Evolutionary conservation across 2,797 vertebrate species (phyloP).

Genomic region (Chelonia mydas): DNA sequence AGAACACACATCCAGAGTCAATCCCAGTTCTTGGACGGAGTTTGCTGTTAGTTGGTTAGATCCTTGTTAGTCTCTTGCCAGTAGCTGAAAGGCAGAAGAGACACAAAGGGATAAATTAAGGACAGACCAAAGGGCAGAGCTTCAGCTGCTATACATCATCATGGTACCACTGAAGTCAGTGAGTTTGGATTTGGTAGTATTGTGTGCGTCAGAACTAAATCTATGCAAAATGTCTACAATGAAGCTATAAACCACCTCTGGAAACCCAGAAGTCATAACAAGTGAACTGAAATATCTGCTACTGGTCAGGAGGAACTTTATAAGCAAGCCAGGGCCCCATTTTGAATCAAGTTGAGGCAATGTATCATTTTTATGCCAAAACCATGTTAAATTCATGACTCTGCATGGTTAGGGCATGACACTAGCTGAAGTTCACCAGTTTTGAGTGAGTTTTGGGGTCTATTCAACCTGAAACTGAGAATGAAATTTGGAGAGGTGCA

Average conservation of each 20-base stretch:
- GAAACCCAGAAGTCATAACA: neutral
- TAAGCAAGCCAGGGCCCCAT: accelerated
- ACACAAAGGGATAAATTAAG: neutral
- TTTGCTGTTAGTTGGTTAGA: neutral
- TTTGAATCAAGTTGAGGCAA: neutral
- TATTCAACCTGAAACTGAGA: neutral
- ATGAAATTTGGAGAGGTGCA: neutral
- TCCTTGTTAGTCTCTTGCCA: neutral
- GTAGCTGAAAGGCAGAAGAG: neutral
- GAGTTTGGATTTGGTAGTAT: accelerated
- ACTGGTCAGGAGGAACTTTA: neutral
- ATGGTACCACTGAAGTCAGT: neutral
- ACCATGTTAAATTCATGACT: neutral
- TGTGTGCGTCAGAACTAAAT: accelerated
- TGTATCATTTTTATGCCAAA: neutral
- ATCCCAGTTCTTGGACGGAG: neutral
- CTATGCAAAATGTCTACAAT: neutral
- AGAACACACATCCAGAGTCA: neutral
- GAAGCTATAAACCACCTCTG: neutral
- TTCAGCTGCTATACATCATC: neutral
- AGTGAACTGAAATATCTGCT: neutral
- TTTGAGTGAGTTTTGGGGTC: accelerated
- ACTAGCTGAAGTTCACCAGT: accelerated
- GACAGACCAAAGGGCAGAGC: neutral
- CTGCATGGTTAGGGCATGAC: neutral